Evolutionary conservation across 2,113 vertebrate species (phyloP).

Genomic region (Labeo catla): DNA sequence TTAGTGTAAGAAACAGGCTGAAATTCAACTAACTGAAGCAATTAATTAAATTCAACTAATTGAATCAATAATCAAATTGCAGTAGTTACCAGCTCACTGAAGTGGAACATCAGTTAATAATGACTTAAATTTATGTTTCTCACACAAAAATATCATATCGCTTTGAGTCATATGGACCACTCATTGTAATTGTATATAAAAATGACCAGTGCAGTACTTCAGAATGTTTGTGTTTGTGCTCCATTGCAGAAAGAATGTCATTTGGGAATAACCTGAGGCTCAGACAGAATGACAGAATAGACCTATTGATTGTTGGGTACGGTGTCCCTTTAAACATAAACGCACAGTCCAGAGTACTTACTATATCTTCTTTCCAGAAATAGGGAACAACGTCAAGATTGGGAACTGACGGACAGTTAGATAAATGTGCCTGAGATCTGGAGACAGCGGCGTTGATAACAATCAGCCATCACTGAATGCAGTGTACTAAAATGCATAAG

Average conservation of each 20-base stretch:
- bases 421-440: slow-evolving; percentile 11
- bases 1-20: background rate
- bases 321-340: background rate
- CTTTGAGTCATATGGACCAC: background rate
- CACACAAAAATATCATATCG: background rate
- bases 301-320: background rate
- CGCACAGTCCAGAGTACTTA: background rate
- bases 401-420: slow-evolving; percentile 1
- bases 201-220: background rate
- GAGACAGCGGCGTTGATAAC: slow-evolving; percentile 17
- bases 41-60: background rate
- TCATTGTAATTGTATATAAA: background rate
- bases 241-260: background rate
- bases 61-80: background rate
- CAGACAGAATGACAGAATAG: background rate
- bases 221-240: background rate
- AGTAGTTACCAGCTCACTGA: background rate
- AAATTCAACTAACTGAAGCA: background rate
- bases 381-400: background rate
- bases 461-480: background rate
- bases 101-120: background rate
- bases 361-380: background rate
- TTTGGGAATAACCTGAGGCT: background rate
- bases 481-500: background rate
- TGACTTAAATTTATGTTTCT: background rate